These are phyloP conservation scores for Selene dorsalis DNA, from an alignment of 2,797 vertebrate genomes.

Conservation along the genomic window DNA sequence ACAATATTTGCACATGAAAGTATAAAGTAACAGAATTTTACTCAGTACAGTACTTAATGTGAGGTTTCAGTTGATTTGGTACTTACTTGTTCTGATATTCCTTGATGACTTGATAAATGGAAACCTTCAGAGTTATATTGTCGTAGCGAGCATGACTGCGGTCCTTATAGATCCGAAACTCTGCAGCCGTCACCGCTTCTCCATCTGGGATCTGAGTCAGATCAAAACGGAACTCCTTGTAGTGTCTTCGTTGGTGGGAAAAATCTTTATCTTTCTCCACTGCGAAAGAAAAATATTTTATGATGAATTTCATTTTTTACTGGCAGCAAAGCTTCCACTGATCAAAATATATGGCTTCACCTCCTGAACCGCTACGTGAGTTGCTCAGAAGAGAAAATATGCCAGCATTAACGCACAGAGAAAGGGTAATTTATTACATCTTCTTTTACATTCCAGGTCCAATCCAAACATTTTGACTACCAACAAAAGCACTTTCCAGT, in stretches of 20 bases:
- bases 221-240: constrained; percentile 99
- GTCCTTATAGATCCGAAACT: constrained; percentile 99
- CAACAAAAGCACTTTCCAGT: constrained; percentile 86
- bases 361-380: constrained; percentile 49
- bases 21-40: not conserved
- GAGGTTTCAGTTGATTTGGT: not conserved
- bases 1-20: not conserved
- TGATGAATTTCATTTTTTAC: constrained; percentile 58
- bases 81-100: constrained; percentile 95
- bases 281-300: constrained; percentile 77
- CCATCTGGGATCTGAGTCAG: constrained; percentile 97
- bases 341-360: constrained; percentile 57
- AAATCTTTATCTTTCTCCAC: constrained; percentile 99
- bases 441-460: constrained; percentile 80
- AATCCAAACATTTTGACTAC: constrained; percentile 86
- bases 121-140: constrained; percentile 96
- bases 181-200: constrained; percentile 96
- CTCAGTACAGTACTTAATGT: not conserved
- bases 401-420: constrained; percentile 62
- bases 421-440: constrained; percentile 80
- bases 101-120: constrained; percentile 96
- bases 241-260: constrained; percentile 97
- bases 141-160: constrained; percentile 91
- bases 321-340: constrained; percentile 31
- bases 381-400: constrained; percentile 58